Evolutionary conservation across 2,888 invertebrate genomes (phyloP), one percentile per base, ranked within the genome.

Genomic region (Pollenia angustigena): DNA sequence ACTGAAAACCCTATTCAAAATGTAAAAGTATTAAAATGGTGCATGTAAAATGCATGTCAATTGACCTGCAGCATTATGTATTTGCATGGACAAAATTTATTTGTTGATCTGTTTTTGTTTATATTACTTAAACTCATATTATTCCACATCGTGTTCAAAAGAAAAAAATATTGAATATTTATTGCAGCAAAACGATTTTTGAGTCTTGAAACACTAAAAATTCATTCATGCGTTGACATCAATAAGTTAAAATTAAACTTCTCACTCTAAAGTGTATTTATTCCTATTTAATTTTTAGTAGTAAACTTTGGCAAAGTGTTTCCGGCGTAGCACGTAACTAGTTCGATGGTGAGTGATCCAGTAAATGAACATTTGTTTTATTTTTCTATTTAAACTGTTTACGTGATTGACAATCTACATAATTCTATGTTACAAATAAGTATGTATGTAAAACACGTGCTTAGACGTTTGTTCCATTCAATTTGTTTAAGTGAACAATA

Each of bases 181-280:
- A 60, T n/a, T 85, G 85, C 85, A 81, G 76, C 64, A 81, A 81
- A 81, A 76, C 85, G 85, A 76, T 85, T 58, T 76, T 40, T 48
- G 81, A 71, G 78, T 81, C 76, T 60, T 14, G 46, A 85, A 76
- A 42, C 50, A 42, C 32, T 18, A 32, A 50, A 80, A 7, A 46
- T 50, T 12, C 18, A 62, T 46, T n/a, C 58, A 52, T 69, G 16
- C n/a, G 44, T 18, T 66, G 75, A n/a, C 42, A 52, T 32, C 60
- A n/a, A 60, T 60, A 44, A 58, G 44, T 40, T 32, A 9, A 18
- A 58, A 68, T 48, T 7, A 3, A 58, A 58, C 18, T 58, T 32
- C 23, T 40, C 66, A 52, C 3, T 14, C 4, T 14, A 23, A 18
- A 44, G 23, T 9, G n/a, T 0, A 10, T 48, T 14, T n/a, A 60